Evolutionary conservation across 2,113 vertebrate species (phyloP).

Genomic region (Rhodinocichla rosea): DNA sequence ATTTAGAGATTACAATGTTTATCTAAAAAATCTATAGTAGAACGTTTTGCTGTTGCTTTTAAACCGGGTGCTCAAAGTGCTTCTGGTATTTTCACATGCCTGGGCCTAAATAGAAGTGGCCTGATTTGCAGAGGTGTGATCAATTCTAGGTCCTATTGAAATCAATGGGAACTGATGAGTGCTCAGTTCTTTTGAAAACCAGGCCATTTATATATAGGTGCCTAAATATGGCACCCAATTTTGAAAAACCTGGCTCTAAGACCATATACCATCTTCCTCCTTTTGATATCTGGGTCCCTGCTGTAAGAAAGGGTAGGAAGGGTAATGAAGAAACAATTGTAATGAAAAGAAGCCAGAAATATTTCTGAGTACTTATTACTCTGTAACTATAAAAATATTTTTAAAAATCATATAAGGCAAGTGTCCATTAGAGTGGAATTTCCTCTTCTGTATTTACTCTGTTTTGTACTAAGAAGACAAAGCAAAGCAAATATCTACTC

Average conservation of each 20-base stretch:
- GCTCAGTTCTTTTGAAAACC: conserved; percentile 33
- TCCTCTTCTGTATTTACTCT: not conserved
- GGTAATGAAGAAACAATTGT: conserved; percentile 25
- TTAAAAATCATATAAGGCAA: not conserved
- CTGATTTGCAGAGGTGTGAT: conserved; percentile 33
- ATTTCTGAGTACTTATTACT: not conserved
- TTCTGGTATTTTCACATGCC: not conserved
- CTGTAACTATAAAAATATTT: not conserved
- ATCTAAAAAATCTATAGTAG: not conserved
- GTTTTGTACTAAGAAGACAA: not conserved
- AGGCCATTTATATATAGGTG: conserved; percentile 60
- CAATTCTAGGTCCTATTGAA: conserved; percentile 28
- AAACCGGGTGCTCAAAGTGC: not conserved
- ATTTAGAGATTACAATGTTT: not conserved
- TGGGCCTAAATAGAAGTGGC: not conserved
- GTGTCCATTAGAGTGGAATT: not conserved
- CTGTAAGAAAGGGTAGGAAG: not conserved
- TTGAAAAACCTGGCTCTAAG: conserved; percentile 24
- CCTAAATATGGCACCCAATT: conserved; percentile 55
- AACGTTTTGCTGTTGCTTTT: not conserved
- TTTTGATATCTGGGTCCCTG: conserved; percentile 29
- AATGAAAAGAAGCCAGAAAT: not conserved
- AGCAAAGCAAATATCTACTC: not conserved
- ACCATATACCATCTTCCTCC: not conserved
- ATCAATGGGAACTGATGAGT: conserved; percentile 52